Percentiles rank a stretch among this genome's conserved stretches.
phyloP scores from a whole-genome alignment of 2,113 vertebrate species.

The Gasterosteus aculeatus region DNA sequence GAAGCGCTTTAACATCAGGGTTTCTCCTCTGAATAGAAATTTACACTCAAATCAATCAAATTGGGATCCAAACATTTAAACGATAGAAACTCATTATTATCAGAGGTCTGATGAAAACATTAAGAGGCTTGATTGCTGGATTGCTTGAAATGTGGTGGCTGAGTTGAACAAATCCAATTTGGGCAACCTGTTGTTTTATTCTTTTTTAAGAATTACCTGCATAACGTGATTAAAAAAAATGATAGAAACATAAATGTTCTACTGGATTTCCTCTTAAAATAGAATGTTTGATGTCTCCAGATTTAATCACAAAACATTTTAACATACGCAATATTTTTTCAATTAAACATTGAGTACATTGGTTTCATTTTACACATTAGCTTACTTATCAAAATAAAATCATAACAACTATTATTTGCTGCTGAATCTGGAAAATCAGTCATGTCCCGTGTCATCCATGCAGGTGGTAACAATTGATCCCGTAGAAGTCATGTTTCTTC shows the following conservation, averaged over 20 bases:
- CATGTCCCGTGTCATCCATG: constrained; percentile 56
- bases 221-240: background rate
- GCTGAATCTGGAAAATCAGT: too few species aligned
- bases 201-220: background rate
- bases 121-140: background rate
- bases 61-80: too few species aligned
- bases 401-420: background rate
- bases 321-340: background rate
- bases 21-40: background rate
- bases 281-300: background rate
- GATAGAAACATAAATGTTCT: background rate
- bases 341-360: background rate
- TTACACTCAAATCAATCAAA: background rate
- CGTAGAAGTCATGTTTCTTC: constrained; percentile 81
- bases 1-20: background rate
- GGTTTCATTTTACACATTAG: background rate
- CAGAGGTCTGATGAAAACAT: too few species aligned
- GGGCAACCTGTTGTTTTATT: background rate
- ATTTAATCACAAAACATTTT: background rate
- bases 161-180: background rate
- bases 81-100: background rate
- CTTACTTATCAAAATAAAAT: background rate
- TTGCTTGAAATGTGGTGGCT: background rate
- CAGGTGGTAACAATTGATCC: constrained; percentile 82
- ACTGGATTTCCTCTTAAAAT: background rate